phyloP scores from a whole-genome alignment of 2,797 vertebrate genomes.

The Chrysolophus pictus region DNA sequence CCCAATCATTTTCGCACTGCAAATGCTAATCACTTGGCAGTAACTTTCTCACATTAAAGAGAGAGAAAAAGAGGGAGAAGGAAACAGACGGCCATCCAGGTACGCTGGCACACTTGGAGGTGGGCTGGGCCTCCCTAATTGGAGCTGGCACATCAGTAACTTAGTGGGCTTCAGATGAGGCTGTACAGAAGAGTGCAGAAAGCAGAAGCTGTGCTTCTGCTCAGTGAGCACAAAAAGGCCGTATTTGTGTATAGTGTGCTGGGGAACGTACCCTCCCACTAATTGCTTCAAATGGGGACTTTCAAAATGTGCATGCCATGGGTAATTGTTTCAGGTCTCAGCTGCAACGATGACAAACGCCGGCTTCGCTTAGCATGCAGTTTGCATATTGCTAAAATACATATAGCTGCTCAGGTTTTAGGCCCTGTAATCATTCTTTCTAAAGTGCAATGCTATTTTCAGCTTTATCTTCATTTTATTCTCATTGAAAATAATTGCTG shows the following conservation, averaged over 20 bases:
- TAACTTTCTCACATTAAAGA: not conserved
- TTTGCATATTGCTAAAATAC: conserved; percentile 18
- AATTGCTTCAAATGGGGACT: not conserved
- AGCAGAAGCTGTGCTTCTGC: conserved; percentile 10
- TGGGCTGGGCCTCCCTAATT: not conserved
- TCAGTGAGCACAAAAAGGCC: not conserved
- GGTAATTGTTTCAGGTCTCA: not conserved
- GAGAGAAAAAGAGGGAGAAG: not conserved
- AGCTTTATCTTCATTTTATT: conserved; percentile 65
- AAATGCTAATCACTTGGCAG: conserved; percentile 27
- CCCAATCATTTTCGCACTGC: not conserved
- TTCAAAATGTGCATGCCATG: not conserved
- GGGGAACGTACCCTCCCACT: not conserved
- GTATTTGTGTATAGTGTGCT: not conserved
- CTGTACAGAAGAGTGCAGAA: not conserved
- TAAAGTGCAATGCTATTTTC: conserved; percentile 50
- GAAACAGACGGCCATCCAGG: conserved; percentile 5
- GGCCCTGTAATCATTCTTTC: conserved; percentile 22
- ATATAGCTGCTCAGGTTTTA: conserved; percentile 20
- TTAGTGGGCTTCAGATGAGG: not conserved
- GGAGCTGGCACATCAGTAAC: not conserved
- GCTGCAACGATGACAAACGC: not conserved
- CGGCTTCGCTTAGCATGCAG: not conserved
- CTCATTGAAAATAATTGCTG: conserved; percentile 59
- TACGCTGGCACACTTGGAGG: not conserved